Base-by-base conservation (phyloP, 2,888 invertebrate genomes). In the Caprella mutica region DNA sequence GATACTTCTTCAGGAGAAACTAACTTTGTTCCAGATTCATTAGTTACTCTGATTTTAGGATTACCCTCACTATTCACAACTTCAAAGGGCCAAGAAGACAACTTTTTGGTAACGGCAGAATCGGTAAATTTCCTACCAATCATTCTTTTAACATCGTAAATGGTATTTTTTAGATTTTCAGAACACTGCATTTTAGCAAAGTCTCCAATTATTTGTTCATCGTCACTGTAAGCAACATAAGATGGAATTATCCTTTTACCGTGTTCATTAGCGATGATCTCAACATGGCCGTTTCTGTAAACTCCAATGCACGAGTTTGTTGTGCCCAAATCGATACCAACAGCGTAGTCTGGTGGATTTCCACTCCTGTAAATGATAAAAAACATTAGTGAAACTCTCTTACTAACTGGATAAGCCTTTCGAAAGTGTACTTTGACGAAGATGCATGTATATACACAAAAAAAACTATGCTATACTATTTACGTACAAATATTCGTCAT, bases 251-350 rank as follows among this genome's bases (percentile, higher is more conserved):
- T 8, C 12, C 48, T 5, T 12, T 30, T 21, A 6, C 48, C 48
- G 4, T 26, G 48, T 23, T 48, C 48, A 30, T 48, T 48, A 6
- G 48, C 48, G 30, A 48, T 29, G 48, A 48, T 48, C 1, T 29
- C 30, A n/a, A 48, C 48, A 30, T 48, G 48, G 8, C 48, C 30
- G 30, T 48, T 48, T 5, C 30, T 23, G 3, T 30, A 27, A 21
- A 48, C 48, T 5, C 30, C 48, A 17, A 48, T 30, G 17, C 48
- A 48, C 12, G 48, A 48, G 48, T 48, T 48, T 17, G 29, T 48
- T n/a, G 48, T 48, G 48, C 48, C 48, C 29, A 48, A 29, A n/a
- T 48, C 48, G 19, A 48, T 48, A 30, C 48, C 48, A 30, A 48
- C 30, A 2, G 48, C 48, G 30, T 19, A 26, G 29, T 48, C 48